Conservation (phyloP, 2,113 vertebrate species). For the Ceyx melanurus region DNA sequence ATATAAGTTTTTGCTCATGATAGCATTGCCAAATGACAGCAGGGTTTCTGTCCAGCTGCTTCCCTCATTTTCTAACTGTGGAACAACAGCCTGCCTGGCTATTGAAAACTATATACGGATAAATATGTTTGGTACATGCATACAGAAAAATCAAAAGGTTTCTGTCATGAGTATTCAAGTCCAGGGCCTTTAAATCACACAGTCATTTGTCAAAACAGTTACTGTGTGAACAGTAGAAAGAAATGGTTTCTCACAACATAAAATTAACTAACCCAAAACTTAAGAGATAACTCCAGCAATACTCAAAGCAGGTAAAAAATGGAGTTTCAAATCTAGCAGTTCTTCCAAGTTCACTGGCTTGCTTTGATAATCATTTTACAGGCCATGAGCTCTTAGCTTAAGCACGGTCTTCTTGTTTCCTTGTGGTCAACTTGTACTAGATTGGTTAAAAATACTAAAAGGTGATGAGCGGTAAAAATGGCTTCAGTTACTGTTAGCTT, state of each 20-base stretch:
- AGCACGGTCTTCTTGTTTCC: neutral
- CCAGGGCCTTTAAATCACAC: neutral
- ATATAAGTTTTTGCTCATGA: conserved; percentile 20
- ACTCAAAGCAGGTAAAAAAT: neutral
- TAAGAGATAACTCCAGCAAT: neutral
- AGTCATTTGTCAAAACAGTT: neutral
- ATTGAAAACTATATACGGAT: neutral
- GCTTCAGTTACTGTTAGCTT: neutral
- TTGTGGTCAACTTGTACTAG: neutral
- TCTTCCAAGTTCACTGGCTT: neutral
- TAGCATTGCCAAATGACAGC: neutral
- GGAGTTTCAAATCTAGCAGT: neutral
- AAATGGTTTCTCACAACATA: neutral
- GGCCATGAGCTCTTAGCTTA: neutral
- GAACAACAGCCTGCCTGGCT: neutral
- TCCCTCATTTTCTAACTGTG: neutral
- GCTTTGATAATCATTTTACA: neutral
- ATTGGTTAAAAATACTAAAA: neutral
- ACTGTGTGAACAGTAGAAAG: neutral
- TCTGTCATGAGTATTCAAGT: neutral
- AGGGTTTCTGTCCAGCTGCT: conserved; percentile 18
- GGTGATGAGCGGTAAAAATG: neutral
- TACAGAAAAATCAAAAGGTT: neutral
- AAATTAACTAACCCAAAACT: neutral
- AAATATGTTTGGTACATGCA: neutral